Percentiles rank a stretch among this genome's conserved stretches.
These are phyloP conservation scores for Zootoca vivipara DNA, from an alignment of 2,113 vertebrate species.

Conservation along the genomic window DNA sequence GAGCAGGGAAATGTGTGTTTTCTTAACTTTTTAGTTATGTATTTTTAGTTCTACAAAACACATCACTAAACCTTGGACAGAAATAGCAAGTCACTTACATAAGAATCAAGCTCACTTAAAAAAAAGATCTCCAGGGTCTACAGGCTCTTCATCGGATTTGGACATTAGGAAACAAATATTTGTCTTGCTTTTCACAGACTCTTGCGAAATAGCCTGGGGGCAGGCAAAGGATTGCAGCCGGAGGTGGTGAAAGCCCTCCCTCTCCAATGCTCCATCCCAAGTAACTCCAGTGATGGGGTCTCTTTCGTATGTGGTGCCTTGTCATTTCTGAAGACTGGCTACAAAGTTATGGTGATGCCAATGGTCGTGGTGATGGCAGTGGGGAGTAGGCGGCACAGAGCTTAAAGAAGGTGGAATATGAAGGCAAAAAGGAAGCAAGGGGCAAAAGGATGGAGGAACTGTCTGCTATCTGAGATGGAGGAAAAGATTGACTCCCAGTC, in stretches of 20 bases:
- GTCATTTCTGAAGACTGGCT: background rate
- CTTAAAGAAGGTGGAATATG: background rate
- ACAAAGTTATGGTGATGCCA: background rate
- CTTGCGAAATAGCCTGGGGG: background rate
- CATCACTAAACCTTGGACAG: slow-evolving; percentile 65
- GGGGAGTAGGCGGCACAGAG: background rate
- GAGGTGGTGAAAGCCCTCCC: background rate
- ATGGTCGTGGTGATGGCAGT: no score
- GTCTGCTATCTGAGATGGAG: no score
- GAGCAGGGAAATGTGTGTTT: slow-evolving; percentile 59
- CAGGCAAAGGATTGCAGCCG: no score
- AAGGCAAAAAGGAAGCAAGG: background rate
- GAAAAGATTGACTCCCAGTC: no score
- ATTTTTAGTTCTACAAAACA: slow-evolving; percentile 67
- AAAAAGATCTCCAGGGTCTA: slow-evolving; percentile 25
- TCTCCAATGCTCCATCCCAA: background rate
- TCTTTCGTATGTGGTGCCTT: background rate
- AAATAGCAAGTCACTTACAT: slow-evolving; percentile 75
- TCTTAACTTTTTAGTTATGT: slow-evolving; percentile 65
- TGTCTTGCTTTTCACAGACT: background rate
- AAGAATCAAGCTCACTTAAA: slow-evolving; percentile 54
- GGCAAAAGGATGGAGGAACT: background rate
- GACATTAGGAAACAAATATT: slow-evolving; percentile 11
- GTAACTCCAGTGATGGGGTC: background rate
- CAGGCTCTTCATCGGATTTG: slow-evolving; percentile 43